These are phyloP conservation scores for Eupsittula cactorum DNA, from an alignment of 2,113 vertebrate species.

Conservation along the genomic window DNA sequence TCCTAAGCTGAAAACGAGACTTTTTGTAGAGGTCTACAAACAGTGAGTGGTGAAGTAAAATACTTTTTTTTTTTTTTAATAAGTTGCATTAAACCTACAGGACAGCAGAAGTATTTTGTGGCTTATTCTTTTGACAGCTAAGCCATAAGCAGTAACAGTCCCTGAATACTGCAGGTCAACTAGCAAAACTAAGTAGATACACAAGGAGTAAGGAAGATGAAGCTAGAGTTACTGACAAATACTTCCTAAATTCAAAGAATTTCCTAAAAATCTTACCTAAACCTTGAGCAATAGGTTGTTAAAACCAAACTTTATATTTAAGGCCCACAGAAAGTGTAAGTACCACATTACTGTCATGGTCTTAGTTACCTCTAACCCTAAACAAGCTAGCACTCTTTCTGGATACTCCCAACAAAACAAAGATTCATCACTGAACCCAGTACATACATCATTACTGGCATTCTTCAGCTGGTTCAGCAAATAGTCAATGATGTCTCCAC, in stretches of 20 bases:
- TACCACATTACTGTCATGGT: not conserved
- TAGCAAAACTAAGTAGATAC: not conserved
- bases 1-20: too few species aligned
- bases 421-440: not conserved
- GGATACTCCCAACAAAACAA: not conserved
- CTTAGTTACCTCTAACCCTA: not conserved
- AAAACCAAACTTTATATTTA: not conserved
- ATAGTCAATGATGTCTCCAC: constrained; percentile 98
- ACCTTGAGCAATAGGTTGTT: not conserved
- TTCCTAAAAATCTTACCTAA: not conserved
- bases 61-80: too few species aligned
- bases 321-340: not conserved
- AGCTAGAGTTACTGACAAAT: not conserved
- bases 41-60: too few species aligned
- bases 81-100: not conserved
- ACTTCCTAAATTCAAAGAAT: not conserved
- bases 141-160: not conserved
- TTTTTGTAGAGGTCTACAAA: too few species aligned
- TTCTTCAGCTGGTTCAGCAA: constrained; percentile 97
- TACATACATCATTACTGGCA: constrained; percentile 94
- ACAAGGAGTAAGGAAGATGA: not conserved
- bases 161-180: not conserved
- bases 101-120: not conserved
- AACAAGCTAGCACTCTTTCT: not conserved
- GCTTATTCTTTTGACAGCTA: not conserved